Base-by-base conservation (phyloP, 2,797 vertebrate genomes). In the Poecilia velifera region DNA sequence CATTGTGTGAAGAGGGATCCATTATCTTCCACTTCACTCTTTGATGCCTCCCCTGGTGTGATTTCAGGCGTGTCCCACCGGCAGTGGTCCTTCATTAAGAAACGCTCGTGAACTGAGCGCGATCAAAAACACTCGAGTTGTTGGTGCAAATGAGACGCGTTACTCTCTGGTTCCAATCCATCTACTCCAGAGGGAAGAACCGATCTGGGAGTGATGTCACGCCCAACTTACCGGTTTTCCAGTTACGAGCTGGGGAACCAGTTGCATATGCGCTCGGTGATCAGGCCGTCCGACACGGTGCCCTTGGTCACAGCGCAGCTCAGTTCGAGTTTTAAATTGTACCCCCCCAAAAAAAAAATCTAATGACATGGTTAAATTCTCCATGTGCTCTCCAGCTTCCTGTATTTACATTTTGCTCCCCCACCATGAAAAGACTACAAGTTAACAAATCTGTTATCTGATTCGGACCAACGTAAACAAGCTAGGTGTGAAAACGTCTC, bases 1-100 rank as follows among this genome's bases (percentile, higher is more conserved):
- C 45, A 49, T 1, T 0, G 2, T 36, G 34, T 51, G 36, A 62
- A 47, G 64, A 49, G 36, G 68, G 41, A 28, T n/a, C 43, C 41
- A 46, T 71, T 28, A 45, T 46, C 68, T 71, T 46, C 68, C 68
- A 71, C 41, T 71, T 71, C 68, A 18, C 62, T 66, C 62, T 66
- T 36, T 22, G 62, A 18, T 34, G 59, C 31, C 59, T 62, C 31
- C 31, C 34, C 62, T 10, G 34, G 41, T 71, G 12, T 14, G 68
- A 28, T 28, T 71, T 71, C 13, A 28, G 13, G 25, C 2, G 8
- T 1, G 9, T 25, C 20, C 14, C 2, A 25, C 64, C 4, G 9
- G 9, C 16, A 68, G 20, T 68, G 34, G 25, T n/a, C n/a, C 14
- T 28, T n/a, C 43, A 8, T 18, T 16, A 28, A 28, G 41, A 46